A percentile compares a stretch with the other conserved stretches of the same genome.
phyloP scores from a whole-genome alignment of 1,140 invertebrate genomes.

The Oedothorax gibbosus region DNA sequence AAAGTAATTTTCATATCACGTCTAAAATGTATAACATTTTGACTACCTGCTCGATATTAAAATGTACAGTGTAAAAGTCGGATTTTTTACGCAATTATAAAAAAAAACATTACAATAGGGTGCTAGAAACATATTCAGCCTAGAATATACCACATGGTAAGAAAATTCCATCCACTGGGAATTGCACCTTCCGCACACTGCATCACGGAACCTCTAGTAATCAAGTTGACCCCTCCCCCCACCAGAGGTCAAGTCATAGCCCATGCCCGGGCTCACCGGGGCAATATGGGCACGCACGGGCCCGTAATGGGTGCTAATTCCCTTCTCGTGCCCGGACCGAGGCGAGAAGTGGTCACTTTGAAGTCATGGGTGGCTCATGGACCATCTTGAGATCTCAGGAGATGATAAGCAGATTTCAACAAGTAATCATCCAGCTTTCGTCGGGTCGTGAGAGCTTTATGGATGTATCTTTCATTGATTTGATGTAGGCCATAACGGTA shows the following conservation, averaged over 20 bases:
- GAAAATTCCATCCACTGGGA: no score
- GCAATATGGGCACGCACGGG: constrained; percentile 25
- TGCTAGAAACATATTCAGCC: no score
- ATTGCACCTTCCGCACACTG: neutral
- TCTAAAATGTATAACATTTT: no score
- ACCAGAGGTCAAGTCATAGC: constrained; percentile 1
- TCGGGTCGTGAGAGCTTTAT: constrained; percentile 37
- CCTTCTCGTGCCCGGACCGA: constrained; percentile 20
- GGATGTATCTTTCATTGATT: constrained; percentile 37
- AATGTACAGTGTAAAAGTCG: no score
- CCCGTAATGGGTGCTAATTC: constrained; percentile 22
- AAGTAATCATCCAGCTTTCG: constrained; percentile 39
- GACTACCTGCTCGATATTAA: no score
- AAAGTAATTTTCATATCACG: no score
- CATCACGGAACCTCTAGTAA: neutral
- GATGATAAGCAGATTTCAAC: constrained; percentile 19
- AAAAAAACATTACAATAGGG: no score
- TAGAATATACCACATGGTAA: no score
- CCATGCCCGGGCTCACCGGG: neutral
- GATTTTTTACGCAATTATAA: no score
- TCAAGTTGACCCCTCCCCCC: constrained; percentile 3
- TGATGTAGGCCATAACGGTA: neutral
- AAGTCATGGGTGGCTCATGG: constrained; percentile 23
- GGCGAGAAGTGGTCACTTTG: constrained; percentile 42
- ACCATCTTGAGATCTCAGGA: neutral